phyloP scores from a whole-genome alignment of 53 echinoderm and acorn worm genomes.

The Astropecten irregularis region DNA sequence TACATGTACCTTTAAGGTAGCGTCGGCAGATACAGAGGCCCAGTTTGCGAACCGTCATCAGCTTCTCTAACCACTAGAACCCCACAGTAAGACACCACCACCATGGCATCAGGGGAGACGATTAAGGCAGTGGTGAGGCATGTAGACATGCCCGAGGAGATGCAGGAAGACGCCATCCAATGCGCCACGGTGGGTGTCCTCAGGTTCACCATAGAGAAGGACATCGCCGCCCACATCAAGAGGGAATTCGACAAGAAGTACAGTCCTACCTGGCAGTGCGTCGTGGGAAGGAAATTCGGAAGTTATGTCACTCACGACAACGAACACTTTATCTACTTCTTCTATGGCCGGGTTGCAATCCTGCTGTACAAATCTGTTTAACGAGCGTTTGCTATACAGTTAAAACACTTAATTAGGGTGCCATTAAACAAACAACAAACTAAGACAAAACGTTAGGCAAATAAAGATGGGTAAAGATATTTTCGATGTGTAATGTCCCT shows the following conservation, averaged over 20 bases:
- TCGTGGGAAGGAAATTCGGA: constrained; percentile 87
- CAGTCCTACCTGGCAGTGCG: constrained; percentile 94
- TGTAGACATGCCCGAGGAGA: constrained; percentile 43
- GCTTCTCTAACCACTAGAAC: too few relatives aligned
- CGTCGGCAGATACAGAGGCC: too few relatives aligned
- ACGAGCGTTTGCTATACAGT: too few relatives aligned
- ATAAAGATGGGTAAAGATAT: too few relatives aligned
- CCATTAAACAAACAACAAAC: too few relatives aligned
- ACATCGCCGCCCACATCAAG: constrained; percentile 82
- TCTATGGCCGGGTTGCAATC: constrained; percentile 79
- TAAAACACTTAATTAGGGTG: too few relatives aligned
- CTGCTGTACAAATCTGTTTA: constrained; percentile 81
- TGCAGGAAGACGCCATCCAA: constrained; percentile 65
- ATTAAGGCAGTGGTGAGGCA: constrained; percentile 31
- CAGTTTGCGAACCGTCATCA: too few relatives aligned
- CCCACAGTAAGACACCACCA: too few relatives aligned
- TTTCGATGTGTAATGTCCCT: too few relatives aligned
- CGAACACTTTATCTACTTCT: constrained; percentile 95
- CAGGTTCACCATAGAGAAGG: constrained; percentile 84
- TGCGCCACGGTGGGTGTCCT: constrained; percentile 73
- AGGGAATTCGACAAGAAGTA: constrained; percentile 91
- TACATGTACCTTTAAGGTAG: too few relatives aligned
- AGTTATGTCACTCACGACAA: constrained; percentile 94
- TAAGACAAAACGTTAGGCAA: too few relatives aligned
- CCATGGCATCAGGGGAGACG: neutral